These are phyloP conservation scores for Apamea epomidion DNA, from an alignment of 2,888 invertebrate genomes.

Conservation along the genomic window DNA sequence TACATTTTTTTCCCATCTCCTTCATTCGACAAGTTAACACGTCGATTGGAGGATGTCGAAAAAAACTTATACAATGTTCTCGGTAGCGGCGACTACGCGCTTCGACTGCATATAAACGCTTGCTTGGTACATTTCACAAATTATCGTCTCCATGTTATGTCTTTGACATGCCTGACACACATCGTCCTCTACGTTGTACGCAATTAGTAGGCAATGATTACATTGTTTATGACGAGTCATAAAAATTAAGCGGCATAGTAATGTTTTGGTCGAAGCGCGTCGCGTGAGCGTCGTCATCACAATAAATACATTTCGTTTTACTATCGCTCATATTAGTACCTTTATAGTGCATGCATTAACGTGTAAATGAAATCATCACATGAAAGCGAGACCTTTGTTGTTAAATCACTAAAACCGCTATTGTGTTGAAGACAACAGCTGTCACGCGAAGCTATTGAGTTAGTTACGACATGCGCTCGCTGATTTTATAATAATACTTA, in stretches of 20 bases:
- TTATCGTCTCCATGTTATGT: constrained; percentile 68
- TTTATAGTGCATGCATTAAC: constrained; percentile 69
- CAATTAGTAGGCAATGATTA: constrained; percentile 73
- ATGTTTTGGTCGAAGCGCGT: constrained; percentile 65
- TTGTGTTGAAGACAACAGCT: constrained; percentile 72
- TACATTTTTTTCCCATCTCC: constrained; percentile 78
- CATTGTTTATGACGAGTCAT: constrained; percentile 68
- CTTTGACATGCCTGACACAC: constrained; percentile 67
- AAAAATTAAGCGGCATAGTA: constrained; percentile 68
- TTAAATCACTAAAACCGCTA: constrained; percentile 73
- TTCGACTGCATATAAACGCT: constrained; percentile 76
- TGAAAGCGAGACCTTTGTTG: constrained; percentile 72
- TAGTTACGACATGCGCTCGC: constrained; percentile 45
- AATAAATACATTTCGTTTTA: constrained; percentile 76
- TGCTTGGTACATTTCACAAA: constrained; percentile 72
- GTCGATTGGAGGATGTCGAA: constrained; percentile 80
- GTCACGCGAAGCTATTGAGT: constrained; percentile 73
- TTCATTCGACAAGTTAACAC: constrained; percentile 80
- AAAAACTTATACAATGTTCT: constrained; percentile 75
- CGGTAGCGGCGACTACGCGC: constrained; percentile 68
- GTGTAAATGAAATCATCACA: constrained; percentile 78
- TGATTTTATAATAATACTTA: constrained; percentile 11
- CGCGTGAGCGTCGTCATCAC: constrained; percentile 73
- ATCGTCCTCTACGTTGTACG: constrained; percentile 62
- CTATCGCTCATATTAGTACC: constrained; percentile 69